These are phyloP conservation scores for Eurytoma californica DNA, from an alignment of 2,888 invertebrate genomes.

Conservation along the genomic window DNA sequence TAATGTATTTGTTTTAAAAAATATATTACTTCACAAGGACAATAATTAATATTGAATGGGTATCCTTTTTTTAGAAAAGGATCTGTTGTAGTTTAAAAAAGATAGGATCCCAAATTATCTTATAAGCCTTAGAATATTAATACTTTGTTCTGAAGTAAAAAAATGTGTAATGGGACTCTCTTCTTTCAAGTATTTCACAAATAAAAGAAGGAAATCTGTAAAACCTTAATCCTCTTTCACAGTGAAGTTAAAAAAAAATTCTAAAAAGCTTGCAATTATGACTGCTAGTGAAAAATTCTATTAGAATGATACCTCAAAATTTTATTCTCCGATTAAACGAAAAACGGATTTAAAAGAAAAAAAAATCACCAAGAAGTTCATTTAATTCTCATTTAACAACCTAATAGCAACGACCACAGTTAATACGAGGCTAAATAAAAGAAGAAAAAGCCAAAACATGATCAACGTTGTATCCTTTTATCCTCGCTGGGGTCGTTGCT, in stretches of 20 bases:
- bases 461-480: constrained; percentile 37
- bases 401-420: background rate
- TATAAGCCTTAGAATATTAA: background rate
- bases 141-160: background rate
- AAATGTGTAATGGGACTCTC: constrained; percentile 25
- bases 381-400: constrained; percentile 29
- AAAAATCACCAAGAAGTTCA: background rate
- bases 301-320: background rate
- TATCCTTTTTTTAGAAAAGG: background rate
- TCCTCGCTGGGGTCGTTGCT: background rate
- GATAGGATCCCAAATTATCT: background rate
- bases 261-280: too few species aligned
- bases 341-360: background rate
- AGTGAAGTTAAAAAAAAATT: too few species aligned
- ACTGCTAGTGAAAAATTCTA: too few species aligned
- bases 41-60: background rate
- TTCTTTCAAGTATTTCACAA: background rate
- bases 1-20: background rate
- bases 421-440: background rate
- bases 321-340: constrained; percentile 7
- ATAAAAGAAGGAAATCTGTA: constrained; percentile 3
- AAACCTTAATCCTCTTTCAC: constrained; percentile 18
- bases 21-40: background rate
- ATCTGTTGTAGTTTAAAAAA: background rate
- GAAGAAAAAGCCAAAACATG: constrained; percentile 28